These are phyloP conservation scores for Idaea straminata DNA, from an alignment of 2,888 invertebrate genomes.

Conservation along the genomic window DNA sequence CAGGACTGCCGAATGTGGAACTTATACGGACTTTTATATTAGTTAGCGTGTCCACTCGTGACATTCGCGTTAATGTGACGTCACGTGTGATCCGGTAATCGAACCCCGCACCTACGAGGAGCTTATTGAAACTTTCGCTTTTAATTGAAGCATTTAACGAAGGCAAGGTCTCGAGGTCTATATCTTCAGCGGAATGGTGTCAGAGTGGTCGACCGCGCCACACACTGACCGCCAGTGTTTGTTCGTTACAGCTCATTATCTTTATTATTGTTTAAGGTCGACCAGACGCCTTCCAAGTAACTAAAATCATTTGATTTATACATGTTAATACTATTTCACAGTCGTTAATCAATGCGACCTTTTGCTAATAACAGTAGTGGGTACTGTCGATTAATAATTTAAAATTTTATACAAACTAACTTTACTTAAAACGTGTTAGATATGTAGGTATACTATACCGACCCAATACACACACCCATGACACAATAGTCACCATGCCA, in stretches of 20 bases:
- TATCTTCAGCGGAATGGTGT: conserved; percentile 45
- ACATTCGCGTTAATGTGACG: conserved; percentile 52
- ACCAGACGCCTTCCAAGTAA: background rate
- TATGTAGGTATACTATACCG: too few species aligned
- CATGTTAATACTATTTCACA: conserved; percentile 4
- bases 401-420: background rate
- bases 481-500: too few species aligned
- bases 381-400: background rate
- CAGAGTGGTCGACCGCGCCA: conserved; percentile 15
- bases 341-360: background rate
- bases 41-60: conserved; percentile 40
- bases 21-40: conserved; percentile 55
- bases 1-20: conserved; percentile 50
- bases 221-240: conserved; percentile 16
- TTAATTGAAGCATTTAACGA: conserved; percentile 50
- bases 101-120: conserved; percentile 46
- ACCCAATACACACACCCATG: too few species aligned
- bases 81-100: conserved; percentile 49
- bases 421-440: too few species aligned
- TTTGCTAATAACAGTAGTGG: background rate
- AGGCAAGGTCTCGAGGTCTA: conserved; percentile 62
- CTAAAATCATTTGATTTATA: conserved; percentile 1
- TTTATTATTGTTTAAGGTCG: background rate
- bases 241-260: conserved; percentile 6
- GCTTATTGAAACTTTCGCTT: conserved; percentile 66